These are phyloP conservation scores for Drosophila macrospina DNA, from an alignment of 2,888 invertebrate genomes.

Conservation along the genomic window DNA sequence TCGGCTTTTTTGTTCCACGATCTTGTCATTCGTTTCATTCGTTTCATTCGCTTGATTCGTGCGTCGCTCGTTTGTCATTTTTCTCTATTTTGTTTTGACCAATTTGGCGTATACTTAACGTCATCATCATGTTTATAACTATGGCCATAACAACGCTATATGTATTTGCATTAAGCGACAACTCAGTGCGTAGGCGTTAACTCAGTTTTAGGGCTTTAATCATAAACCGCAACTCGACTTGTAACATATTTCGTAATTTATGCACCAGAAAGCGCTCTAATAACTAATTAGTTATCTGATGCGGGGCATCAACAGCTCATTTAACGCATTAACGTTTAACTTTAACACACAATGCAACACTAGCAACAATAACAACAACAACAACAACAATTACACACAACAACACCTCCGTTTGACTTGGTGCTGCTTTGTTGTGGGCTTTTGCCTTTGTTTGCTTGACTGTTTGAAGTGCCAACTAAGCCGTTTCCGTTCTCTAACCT, in stretches of 20 bases:
- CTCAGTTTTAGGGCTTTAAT: not conserved
- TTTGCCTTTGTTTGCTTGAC: slow-evolving; percentile 36
- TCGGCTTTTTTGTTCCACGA: slow-evolving; percentile 23
- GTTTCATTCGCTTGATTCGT: slow-evolving; percentile 9
- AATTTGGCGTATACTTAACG: slow-evolving; percentile 72
- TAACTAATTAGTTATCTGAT: slow-evolving; percentile 56
- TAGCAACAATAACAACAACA: slow-evolving; percentile 27
- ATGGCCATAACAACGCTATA: slow-evolving; percentile 37
- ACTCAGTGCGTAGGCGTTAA: slow-evolving; percentile 19
- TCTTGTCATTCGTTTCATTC: slow-evolving; percentile 1
- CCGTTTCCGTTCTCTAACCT: slow-evolving; percentile 22
- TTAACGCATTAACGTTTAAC: slow-evolving; percentile 70
- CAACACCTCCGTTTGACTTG: slow-evolving; percentile 42
- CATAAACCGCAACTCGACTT: slow-evolving; percentile 17
- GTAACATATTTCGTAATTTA: slow-evolving; percentile 59
- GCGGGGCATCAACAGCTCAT: slow-evolving; percentile 71
- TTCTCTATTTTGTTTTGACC: slow-evolving; percentile 73
- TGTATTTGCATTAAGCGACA: slow-evolving; percentile 7
- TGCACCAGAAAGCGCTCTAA: slow-evolving; percentile 70
- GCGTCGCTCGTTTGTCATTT: slow-evolving; percentile 16
- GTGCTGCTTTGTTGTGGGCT: slow-evolving; percentile 28
- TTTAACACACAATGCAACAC: slow-evolving; percentile 46
- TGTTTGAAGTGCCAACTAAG: slow-evolving; percentile 60
- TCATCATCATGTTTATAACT: slow-evolving; percentile 67
- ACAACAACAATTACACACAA: slow-evolving; percentile 4